Conservation (phyloP, 2,797 vertebrate genomes). For the Lemur catta region DNA sequence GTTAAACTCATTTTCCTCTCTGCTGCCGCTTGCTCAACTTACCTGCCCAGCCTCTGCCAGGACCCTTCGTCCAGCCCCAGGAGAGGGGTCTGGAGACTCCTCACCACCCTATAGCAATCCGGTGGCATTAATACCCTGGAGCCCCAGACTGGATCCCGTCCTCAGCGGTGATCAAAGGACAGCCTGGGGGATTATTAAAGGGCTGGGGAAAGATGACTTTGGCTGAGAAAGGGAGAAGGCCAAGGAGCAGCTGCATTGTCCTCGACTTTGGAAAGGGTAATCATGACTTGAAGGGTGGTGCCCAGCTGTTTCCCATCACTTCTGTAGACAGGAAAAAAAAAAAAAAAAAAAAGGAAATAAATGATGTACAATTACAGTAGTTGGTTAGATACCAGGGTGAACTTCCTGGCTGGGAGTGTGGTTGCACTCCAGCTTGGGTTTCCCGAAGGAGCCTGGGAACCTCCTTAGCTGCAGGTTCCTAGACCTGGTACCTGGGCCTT, state of each 20-base stretch:
- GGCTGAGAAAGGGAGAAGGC: not conserved
- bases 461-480: not conserved
- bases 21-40: not conserved
- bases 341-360: not conserved
- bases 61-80: not conserved
- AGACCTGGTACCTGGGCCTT: not conserved
- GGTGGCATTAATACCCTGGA: not conserved
- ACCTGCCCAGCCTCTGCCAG: not conserved
- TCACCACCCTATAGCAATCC: not conserved
- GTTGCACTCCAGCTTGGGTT: not conserved
- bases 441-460: not conserved
- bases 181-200: not conserved
- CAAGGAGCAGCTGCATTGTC: not conserved
- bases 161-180: not conserved
- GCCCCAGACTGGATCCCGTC: not conserved
- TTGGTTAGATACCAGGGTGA: slow-evolving; percentile 33
- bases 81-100: not conserved
- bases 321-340: not conserved
- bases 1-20: not conserved
- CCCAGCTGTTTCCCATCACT: slow-evolving; percentile 57
- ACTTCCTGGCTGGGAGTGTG: slow-evolving; percentile 33
- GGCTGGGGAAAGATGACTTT: not conserved
- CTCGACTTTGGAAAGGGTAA: not conserved
- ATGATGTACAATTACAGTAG: not conserved
- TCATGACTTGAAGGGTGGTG: slow-evolving; percentile 22